These are phyloP conservation scores for Chiroxiphia lanceolata DNA, from an alignment of 2,797 vertebrate genomes.

Conservation along the genomic window DNA sequence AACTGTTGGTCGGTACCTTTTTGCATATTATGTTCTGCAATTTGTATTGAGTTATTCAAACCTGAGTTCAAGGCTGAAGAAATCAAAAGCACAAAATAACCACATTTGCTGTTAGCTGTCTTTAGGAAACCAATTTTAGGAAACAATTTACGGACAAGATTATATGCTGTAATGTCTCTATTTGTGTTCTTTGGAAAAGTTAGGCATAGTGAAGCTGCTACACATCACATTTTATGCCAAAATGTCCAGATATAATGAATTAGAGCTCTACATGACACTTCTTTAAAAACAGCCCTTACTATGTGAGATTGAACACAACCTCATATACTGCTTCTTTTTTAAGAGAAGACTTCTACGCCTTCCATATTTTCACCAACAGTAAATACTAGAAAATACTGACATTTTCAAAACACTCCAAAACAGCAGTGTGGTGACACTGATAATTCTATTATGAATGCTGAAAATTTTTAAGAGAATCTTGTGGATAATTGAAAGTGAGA, in stretches of 20 bases:
- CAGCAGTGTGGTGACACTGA: not conserved
- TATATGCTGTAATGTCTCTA: not conserved
- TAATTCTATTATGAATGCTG: not conserved
- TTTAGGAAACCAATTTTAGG: not conserved
- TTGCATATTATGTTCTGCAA: not conserved
- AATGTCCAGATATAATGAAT: not conserved
- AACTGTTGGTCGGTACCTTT: not conserved
- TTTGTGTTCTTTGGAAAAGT: not conserved
- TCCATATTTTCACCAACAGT: not conserved
- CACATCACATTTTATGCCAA: not conserved
- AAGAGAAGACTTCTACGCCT: not conserved
- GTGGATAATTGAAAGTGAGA: constrained; percentile 4
- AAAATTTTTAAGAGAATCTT: not conserved
- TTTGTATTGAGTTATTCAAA: not conserved
- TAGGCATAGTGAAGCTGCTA: not conserved
- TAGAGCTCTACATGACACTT: not conserved
- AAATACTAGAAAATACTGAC: not conserved
- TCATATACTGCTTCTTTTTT: not conserved
- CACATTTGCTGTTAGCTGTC: not conserved
- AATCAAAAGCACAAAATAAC: not conserved
- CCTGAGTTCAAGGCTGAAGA: not conserved
- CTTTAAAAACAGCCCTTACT: not conserved
- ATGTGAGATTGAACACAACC: not conserved
- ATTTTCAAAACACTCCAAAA: constrained; percentile 7
- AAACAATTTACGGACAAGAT: not conserved